A percentile compares a stretch with the other conserved stretches of the same genome.
Conservation (phyloP, 2,113 vertebrate genomes). For the Calyptomena viridis region DNA sequence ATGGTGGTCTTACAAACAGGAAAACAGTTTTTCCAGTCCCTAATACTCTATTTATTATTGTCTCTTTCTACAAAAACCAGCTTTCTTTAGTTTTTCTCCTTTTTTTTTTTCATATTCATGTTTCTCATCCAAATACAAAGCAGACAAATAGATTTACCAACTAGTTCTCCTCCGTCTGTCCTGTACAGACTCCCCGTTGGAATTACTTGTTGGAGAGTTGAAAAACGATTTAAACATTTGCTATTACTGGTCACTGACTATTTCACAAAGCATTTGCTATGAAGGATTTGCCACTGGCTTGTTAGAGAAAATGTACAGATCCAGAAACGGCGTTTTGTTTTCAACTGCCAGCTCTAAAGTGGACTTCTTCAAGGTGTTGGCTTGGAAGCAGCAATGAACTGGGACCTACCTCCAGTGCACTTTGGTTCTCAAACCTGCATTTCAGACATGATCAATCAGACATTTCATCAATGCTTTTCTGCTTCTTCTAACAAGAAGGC, state of each 20-base stretch:
- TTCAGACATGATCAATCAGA: neutral
- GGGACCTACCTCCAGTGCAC: neutral
- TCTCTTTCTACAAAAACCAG: neutral
- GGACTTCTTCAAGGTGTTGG: neutral
- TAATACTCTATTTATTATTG: neutral
- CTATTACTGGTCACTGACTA: neutral
- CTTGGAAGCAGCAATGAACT: neutral
- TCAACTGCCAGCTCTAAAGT: neutral
- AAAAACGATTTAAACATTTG: neutral
- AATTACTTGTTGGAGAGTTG: rapidly evolving
- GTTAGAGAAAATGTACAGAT: neutral
- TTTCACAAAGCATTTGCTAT: neutral
- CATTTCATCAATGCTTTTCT: neutral
- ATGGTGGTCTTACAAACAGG: neutral
- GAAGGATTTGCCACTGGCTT: neutral
- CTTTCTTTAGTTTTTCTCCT: neutral
- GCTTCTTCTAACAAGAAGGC: neutral
- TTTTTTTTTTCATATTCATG: neutral
- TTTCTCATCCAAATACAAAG: neutral
- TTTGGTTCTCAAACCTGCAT: neutral
- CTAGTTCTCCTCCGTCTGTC: neutral
- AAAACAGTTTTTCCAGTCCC: neutral
- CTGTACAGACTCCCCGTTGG: neutral
- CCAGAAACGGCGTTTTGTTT: neutral
- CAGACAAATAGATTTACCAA: neutral